Base-by-base conservation (phyloP, 2,113 vertebrate species). In the Antechinus stuartii region DNA sequence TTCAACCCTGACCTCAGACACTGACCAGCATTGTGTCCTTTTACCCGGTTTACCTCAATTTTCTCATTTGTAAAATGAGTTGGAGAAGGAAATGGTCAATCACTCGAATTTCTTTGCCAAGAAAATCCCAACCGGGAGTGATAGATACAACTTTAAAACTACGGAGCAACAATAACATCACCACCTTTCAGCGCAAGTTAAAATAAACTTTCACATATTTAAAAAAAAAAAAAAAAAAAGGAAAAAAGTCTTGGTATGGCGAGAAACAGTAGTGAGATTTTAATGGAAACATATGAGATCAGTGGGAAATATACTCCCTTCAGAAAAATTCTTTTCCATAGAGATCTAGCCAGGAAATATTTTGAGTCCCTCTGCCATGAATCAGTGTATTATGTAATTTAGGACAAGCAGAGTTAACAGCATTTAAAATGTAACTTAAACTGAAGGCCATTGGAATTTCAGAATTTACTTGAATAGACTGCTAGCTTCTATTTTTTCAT, bases 271-370 rank as follows among this genome's bases (percentile, higher is more conserved):
- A 91, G 0, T 47, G 25, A 53, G 56, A 91, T 94, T 96, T 96
- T 91, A 91, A 49, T 54, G 89, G 93, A 91, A 91, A 97, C 98
- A n/a, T 35, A 89, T 14, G 90, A 46, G 9, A 89, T 95, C 56
- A 97, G 61, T 24, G 91, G 94, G 30, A 97, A 97, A 91, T 68
- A 95, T 0, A 92, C 93, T 90, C 47, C 95, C 92, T 24, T 94
- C 0, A 0, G 47, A 96, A 93, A 94, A 94, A 61, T 97, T 95
- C 8, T 96, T 96, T 97, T 94, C 90, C 54, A 91, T 22, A 52
- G 30, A 96, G 94, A 97, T 93, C 26, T 90, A 68, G 42, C 57
- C 97, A 96, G 94, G 84, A 91, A 95, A 22, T 97, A 96, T 49
- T 92, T 96, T 91, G 25, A 97, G 42, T 0, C 11, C 35, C 30